Conservation (phyloP, 2,888 invertebrate genomes). For the Ditylenchus weischeri region DNA sequence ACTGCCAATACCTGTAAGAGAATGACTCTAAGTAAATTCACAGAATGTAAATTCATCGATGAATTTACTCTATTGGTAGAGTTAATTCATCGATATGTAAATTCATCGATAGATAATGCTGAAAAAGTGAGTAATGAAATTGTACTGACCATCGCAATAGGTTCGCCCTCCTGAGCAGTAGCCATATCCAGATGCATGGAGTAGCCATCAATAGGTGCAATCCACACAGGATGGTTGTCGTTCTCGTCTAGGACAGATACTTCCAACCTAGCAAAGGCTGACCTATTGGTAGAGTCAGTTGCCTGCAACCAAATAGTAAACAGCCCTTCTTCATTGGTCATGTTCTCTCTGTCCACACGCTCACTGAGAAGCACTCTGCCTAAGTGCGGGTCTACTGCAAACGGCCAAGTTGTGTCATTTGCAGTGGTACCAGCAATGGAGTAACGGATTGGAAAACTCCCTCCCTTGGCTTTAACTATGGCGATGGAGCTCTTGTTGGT, state of each 20-base stretch:
- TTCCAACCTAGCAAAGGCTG: conserved; percentile 47
- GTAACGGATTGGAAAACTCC: conserved; percentile 34
- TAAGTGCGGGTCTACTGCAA: conserved; percentile 39
- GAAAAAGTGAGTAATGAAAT: neutral
- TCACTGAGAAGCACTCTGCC: conserved; percentile 43
- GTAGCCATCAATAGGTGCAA: conserved; percentile 70
- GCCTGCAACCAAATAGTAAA: conserved; percentile 34
- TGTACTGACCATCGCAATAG: conserved; percentile 4
- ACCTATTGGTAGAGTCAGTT: conserved; percentile 38
- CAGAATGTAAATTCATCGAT: neutral
- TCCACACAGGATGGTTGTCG: conserved; percentile 83
- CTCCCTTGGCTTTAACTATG: conserved; percentile 38
- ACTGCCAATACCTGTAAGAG: conserved; percentile 31
- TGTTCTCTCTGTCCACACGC: conserved; percentile 31
- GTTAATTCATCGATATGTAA: neutral
- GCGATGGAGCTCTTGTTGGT: conserved; percentile 39
- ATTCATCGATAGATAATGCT: neutral
- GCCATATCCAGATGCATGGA: conserved; percentile 68
- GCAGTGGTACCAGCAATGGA: conserved; percentile 36
- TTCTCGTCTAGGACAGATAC: conserved; percentile 71
- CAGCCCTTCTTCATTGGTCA: neutral
- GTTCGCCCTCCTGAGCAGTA: conserved; percentile 10
- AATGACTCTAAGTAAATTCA: neutral
- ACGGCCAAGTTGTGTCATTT: conserved; percentile 36
- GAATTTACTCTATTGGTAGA: too few species aligned